Base-by-base conservation (phyloP, 1,140 invertebrate genomes). In the Drosophila cardini region DNA sequence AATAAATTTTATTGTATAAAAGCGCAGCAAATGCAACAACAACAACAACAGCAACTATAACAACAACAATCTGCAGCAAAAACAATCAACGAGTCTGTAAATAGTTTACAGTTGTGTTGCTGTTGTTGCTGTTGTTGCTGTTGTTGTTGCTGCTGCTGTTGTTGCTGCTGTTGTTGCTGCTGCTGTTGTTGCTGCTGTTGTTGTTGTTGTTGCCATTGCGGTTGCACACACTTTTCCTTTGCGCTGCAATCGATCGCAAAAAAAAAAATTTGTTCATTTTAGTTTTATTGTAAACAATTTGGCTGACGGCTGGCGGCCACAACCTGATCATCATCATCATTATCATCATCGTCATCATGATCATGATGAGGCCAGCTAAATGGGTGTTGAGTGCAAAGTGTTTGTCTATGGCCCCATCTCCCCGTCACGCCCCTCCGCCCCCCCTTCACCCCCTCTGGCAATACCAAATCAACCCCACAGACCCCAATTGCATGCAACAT, bases 1-100 rank as follows among this genome's bases (percentile, higher is more conserved):
- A 86, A 86, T 86, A 83, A 86, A 86, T 86, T 86, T 86, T 86
- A 86, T 86, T 87, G 83, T 86, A 86, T 79, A 86, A 87, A 82
- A 76, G 38, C 83, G 58, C 75, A 74, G 45, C 70, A 85, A 50
- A 38, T 40, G 48, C 61, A 72, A 48, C 67, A 45, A 10, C 21
- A 56, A 4, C 53, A 65, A 3, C 52, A 34, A 13, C 60, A 70
- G 30, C 56, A 40, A 32, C 43, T 26, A 40, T 53, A 56, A 75
- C 55, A 75, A 40, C 69, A 78, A 68, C 50, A 60, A 30, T 15
- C 45, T 36, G 36, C 58, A 70, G 34, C 68, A 71, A 75, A 78
- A 82, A 86, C 83, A 81, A 85, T 85, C 82, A 81, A 78, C 84
- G 65, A 80, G 81, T 70, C 75, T 79, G 82, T 86, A 89, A 86